phyloP scores from a whole-genome alignment of 2,888 invertebrate species.

The Buathra laborator region DNA sequence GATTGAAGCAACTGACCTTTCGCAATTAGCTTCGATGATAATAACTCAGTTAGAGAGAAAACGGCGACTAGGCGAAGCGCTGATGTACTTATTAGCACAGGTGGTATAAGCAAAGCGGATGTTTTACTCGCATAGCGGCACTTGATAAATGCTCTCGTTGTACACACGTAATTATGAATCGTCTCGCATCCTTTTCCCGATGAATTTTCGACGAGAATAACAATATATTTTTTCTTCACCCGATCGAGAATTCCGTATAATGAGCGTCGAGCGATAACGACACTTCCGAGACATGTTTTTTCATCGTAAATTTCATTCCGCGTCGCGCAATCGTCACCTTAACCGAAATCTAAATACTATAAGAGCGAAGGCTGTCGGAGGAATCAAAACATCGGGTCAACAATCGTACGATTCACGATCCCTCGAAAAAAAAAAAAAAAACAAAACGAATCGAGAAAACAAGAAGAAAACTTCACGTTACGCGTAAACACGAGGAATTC shows the following conservation, averaged over 20 bases:
- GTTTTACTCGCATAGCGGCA: not conserved
- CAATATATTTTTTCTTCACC: not conserved
- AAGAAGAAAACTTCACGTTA: constrained; percentile 8
- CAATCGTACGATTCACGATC: not conserved
- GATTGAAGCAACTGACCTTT: constrained; percentile 29
- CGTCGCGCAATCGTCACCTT: constrained; percentile 68
- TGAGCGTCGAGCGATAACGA: constrained; percentile 2
- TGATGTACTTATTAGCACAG: not conserved
- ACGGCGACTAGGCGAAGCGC: not conserved
- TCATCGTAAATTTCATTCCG: constrained; percentile 34
- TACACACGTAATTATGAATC: not conserved
- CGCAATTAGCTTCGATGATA: constrained; percentile 15
- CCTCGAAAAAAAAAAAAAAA: not conserved
- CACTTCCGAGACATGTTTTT: constrained; percentile 33
- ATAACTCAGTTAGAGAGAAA: not conserved
- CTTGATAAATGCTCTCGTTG: not conserved
- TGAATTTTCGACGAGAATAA: constrained; percentile 5
- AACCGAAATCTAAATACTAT: constrained; percentile 68
- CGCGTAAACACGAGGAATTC: constrained; percentile 37
- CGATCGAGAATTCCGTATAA: not conserved
- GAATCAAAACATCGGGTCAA: constrained; percentile 19
- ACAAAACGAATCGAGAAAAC: not conserved
- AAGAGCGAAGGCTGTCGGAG: constrained; percentile 23
- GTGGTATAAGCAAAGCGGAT: not conserved
- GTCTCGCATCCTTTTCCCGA: too few relatives aligned